phyloP scores from a whole-genome alignment of 2,797 vertebrate species.

The Bryconaethiops microstoma region DNA sequence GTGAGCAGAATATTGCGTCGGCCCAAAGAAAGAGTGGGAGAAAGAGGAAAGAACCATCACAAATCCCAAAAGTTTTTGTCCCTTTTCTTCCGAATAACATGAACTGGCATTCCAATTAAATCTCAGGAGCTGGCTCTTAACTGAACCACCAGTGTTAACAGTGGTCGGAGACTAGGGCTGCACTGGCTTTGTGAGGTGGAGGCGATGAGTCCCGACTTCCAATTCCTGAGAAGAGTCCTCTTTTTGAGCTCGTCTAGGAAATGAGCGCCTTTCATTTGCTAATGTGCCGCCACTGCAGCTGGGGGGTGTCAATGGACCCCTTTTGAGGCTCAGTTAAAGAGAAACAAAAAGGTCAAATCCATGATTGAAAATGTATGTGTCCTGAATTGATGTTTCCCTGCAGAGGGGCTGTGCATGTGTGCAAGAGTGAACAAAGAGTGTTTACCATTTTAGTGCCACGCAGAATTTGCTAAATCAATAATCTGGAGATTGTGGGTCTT shows the following conservation, averaged over 20 bases:
- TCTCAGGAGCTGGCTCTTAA: constrained; percentile 63
- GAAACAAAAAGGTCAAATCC: constrained; percentile 52
- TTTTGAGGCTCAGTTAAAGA: constrained; percentile 36
- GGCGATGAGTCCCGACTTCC: constrained; percentile 34
- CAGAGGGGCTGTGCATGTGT: not conserved
- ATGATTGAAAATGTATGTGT: constrained; percentile 46
- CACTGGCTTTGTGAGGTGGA: constrained; percentile 45
- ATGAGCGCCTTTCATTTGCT: constrained; percentile 49
- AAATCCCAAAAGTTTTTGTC: constrained; percentile 63
- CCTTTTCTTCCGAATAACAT: constrained; percentile 58
- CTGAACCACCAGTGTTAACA: constrained; percentile 63
- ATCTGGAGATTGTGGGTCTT: not conserved
- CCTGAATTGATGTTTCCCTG: constrained; percentile 31
- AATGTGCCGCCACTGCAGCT: constrained; percentile 43
- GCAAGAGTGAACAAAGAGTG: constrained; percentile 1
- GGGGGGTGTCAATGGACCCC: constrained; percentile 42
- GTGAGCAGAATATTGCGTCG: constrained; percentile 31
- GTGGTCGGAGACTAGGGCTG: constrained; percentile 35
- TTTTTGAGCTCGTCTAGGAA: constrained; percentile 42
- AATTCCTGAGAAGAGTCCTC: constrained; percentile 35
- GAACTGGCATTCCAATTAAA: constrained; percentile 66
- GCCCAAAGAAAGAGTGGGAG: not conserved
- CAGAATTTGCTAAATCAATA: not conserved
- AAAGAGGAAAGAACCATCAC: constrained; percentile 35
- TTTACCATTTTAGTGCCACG: not conserved